Conservation (phyloP, 2,888 invertebrate species). For the Eupithecia exiguata region DNA sequence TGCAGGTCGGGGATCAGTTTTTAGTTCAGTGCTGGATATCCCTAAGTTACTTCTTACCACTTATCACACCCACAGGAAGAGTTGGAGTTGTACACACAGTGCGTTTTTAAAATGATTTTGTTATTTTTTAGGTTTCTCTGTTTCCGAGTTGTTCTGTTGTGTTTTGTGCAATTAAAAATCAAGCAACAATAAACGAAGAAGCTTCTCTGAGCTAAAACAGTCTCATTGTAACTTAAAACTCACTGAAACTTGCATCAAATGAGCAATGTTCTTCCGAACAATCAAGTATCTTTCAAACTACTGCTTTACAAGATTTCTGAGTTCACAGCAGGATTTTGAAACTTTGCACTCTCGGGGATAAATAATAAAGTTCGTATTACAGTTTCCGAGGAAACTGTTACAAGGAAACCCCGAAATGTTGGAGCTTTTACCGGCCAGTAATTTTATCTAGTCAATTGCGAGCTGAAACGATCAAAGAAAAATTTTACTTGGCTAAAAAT, state of each 20-base stretch:
- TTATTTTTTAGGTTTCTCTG: no score
- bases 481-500: not conserved
- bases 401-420: not conserved
- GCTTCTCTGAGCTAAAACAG: not conserved
- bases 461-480: not conserved
- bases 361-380: slow-evolving; percentile 33
- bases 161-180: not conserved
- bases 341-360: slow-evolving; percentile 30
- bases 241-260: slow-evolving; percentile 4
- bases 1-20: no score
- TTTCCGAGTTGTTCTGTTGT: not conserved
- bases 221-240: not conserved
- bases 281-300: slow-evolving; percentile 15
- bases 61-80: no score
- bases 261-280: slow-evolving; percentile 10
- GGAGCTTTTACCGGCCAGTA: slow-evolving; percentile 7
- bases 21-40: no score
- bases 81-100: no score
- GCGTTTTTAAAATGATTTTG: no score
- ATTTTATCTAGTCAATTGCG: slow-evolving; percentile 3
- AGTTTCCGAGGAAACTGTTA: not conserved
- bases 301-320: slow-evolving; percentile 31
- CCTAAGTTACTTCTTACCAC: no score
- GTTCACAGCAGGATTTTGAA: slow-evolving; percentile 25
- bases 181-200: not conserved